Evolutionary conservation across 2,797 vertebrate genomes (phyloP).

Genomic region (Distichodus sexfasciatus): DNA sequence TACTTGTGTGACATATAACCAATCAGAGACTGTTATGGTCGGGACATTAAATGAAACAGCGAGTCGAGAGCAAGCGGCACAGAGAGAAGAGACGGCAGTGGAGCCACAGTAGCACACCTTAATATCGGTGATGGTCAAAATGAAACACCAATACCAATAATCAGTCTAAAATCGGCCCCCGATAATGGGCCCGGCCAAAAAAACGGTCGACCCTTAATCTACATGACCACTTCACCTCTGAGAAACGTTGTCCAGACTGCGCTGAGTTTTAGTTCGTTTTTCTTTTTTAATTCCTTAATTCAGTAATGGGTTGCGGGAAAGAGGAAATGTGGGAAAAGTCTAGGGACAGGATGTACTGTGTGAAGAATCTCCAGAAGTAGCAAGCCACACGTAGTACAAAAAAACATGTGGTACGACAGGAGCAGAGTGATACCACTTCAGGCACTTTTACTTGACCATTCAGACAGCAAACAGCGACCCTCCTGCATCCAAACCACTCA

Average conservation of each 20-base stretch:
- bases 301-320: not conserved
- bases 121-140: no score
- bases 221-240: not conserved
- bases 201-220: not conserved
- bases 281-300: no score
- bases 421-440: not conserved
- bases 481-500: slow-evolving; percentile 2
- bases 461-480: not conserved
- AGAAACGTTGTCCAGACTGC: not conserved
- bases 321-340: no score
- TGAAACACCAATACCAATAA: no score
- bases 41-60: no score
- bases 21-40: no score
- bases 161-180: no score
- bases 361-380: not conserved
- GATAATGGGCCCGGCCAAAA: no score
- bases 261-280: not conserved
- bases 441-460: not conserved
- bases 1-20: no score
- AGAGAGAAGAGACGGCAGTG: no score
- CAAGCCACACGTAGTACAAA: not conserved
- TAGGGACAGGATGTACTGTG: not conserved
- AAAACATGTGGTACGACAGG: not conserved
- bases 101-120: no score
- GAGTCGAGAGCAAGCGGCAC: no score